Evolutionary conservation across 2,113 vertebrate species (phyloP).

Genomic region (Tragulus kanchil): DNA sequence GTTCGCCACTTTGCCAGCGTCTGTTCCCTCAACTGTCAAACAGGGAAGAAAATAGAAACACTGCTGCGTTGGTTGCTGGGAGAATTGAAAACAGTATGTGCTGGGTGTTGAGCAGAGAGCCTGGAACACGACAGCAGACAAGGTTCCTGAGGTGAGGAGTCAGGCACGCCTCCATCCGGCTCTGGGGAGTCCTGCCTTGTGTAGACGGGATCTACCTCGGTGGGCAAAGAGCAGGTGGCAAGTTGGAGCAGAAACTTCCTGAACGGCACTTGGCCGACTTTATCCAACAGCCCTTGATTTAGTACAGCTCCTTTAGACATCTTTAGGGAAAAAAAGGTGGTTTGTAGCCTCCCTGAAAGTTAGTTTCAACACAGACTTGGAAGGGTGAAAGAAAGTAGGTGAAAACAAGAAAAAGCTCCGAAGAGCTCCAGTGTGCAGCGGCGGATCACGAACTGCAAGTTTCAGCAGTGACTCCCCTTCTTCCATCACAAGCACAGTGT

Average conservation of each 20-base stretch:
- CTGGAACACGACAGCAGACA: fast-evolving
- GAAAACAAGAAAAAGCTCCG: neutral
- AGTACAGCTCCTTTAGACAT: neutral
- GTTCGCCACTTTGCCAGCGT: neutral
- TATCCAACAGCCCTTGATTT: neutral
- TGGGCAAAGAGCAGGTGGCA: neutral
- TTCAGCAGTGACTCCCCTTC: neutral
- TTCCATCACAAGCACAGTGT: neutral
- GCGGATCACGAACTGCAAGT: neutral
- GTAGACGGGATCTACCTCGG: fast-evolving
- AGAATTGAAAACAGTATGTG: neutral
- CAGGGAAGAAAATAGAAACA: neutral
- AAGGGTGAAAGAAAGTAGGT: neutral
- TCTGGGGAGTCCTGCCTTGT: fast-evolving
- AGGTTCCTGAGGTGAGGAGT: neutral
- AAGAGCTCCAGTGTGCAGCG: neutral
- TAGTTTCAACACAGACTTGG: neutral
- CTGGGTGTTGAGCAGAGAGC: neutral
- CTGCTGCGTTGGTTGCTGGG: neutral
- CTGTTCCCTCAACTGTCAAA: neutral
- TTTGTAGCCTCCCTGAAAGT: neutral
- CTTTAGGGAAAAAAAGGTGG: neutral
- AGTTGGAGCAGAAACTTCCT: neutral
- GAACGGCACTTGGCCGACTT: neutral
- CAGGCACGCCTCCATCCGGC: fast-evolving